Base-by-base conservation (phyloP, 2,888 invertebrate species). In the Athrips mouffetella region DNA sequence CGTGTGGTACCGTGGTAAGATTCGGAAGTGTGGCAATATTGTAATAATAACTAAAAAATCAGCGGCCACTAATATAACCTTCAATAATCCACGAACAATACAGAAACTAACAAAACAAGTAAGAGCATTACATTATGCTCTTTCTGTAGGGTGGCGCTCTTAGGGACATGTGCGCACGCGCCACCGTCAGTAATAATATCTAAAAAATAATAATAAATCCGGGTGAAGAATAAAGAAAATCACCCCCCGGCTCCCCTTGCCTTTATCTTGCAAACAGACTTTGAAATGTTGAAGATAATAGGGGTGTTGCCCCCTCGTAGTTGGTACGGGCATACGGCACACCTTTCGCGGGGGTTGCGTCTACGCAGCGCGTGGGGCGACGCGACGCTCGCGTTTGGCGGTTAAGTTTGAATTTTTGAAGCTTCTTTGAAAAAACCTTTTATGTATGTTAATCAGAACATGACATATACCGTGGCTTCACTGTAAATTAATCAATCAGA, bases 201-300 rank as follows among this genome's bases (percentile, higher is more conserved):
- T 84, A 87, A 87, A 88, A 86, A 88, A 87, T 87, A 87, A 88
- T 87, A 88, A 88, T 88, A 88, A 87, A 87, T 83, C 82, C 85
- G 81, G 83, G 80, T 81, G 87, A 88, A 80, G 87, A 86, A 87
- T 87, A 87, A 88, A 87, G 87, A 87, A 87, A 87, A 81, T 83
- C 84, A 84, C 81, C 86, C 86, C 85, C 83, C 70, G 70, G 73
- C 75, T 78, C 80, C 83, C 80, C 75, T 79, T 81, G 80, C 85
- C 87, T 88, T 88, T 88, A 87, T 88, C 88, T 88, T 88, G 88
- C 85, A 80, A 81, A 81, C 81, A 86, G 85, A 87, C 85, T 86
- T 87, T 76, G 72, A 80, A 81, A 82, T 85, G 83, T 76, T 84
- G 83, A 88, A 88, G 87, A 88, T 87, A 87, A 87, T 88, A 88